phyloP scores from a whole-genome alignment of 2,113 vertebrate species.

The Zosterops hypoxanthus region DNA sequence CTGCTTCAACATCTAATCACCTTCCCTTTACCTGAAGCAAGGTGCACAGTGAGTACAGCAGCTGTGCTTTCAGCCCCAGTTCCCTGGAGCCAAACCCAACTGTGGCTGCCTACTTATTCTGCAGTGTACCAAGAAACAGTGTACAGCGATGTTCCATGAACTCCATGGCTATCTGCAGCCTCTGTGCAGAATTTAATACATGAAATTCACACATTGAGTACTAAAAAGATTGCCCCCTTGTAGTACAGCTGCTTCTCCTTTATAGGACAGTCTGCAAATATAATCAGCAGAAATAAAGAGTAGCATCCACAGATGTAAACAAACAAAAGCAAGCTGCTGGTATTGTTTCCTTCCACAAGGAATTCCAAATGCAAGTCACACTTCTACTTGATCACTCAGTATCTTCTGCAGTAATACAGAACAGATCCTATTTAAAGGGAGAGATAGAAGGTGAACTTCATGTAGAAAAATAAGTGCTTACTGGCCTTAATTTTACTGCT shows the following conservation, averaged over 20 bases:
- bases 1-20: not conserved
- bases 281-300: not conserved
- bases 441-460: not conserved
- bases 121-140: not conserved
- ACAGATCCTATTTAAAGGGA: not conserved
- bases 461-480: not conserved
- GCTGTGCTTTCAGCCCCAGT: not conserved
- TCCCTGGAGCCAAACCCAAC: not conserved
- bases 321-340: not conserved
- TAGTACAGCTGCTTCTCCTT: not conserved
- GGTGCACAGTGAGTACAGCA: accelerated
- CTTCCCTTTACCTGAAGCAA: not conserved
- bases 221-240: not conserved
- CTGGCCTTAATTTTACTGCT: not conserved
- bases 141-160: not conserved
- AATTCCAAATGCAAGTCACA: not conserved
- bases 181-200: not conserved
- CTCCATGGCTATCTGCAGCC: not conserved
- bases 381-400: not conserved
- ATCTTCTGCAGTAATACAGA: not conserved
- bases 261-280: not conserved
- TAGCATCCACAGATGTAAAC: not conserved
- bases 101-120: not conserved
- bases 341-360: not conserved
- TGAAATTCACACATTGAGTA: not conserved